These are phyloP conservation scores for Catharus minimus DNA, from an alignment of 2,113 vertebrate species.

Conservation along the genomic window DNA sequence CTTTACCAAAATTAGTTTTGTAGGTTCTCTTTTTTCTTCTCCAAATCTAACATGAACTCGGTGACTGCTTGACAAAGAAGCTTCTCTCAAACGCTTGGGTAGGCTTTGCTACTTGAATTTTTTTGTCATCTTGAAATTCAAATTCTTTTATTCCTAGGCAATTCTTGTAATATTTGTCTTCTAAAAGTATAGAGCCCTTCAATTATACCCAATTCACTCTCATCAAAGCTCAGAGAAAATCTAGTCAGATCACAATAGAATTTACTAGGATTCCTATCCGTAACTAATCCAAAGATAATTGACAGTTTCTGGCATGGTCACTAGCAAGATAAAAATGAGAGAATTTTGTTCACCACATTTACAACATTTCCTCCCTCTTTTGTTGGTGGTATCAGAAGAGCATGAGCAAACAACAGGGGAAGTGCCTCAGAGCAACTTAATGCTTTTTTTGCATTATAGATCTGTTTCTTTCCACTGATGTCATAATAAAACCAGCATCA, in stretches of 20 bases:
- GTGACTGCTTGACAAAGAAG: background rate
- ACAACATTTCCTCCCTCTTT: background rate
- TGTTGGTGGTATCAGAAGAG: background rate
- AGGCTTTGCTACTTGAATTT: background rate
- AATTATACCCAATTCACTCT: background rate
- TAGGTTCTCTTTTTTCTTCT: background rate
- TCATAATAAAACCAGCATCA: background rate
- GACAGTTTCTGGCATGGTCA: background rate
- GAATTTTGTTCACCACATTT: background rate
- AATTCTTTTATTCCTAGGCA: background rate
- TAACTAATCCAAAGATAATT: background rate
- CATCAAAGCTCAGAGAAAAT: background rate
- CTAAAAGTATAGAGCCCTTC: background rate
- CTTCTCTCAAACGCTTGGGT: background rate
- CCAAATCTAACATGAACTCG: background rate
- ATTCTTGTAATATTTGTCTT: background rate
- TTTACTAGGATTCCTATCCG: background rate
- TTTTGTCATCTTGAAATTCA: background rate
- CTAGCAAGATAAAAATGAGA: background rate
- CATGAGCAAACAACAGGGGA: background rate
- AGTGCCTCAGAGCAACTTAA: background rate
- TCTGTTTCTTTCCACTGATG: background rate
- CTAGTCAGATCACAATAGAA: background rate
- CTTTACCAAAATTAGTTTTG: background rate
- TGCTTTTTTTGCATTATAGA: background rate